Evolutionary conservation across 2,113 vertebrate genomes (phyloP).

Genomic region (Laticauda laticaudata): DNA sequence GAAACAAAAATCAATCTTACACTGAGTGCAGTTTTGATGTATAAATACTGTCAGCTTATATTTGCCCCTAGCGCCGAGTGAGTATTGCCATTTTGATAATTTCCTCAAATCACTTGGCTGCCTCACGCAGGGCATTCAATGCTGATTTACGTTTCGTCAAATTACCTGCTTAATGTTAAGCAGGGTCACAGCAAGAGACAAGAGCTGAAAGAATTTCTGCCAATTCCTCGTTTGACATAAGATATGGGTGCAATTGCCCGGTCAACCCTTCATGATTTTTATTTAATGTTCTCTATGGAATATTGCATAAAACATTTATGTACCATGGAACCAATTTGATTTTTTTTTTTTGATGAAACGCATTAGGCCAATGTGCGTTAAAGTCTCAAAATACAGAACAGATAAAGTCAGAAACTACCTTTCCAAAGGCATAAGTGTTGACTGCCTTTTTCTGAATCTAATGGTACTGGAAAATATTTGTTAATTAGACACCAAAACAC

Average conservation of each 20-base stretch:
- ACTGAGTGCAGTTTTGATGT: conserved; percentile 84
- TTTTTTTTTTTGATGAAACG: conserved; percentile 43
- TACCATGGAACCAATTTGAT: conserved; percentile 58
- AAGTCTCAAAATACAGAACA: conserved; percentile 39
- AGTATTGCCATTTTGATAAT: conserved; percentile 79
- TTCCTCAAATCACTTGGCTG: conserved; percentile 77
- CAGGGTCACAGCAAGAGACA: conserved; percentile 72
- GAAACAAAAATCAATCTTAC: conserved; percentile 82
- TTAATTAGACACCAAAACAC: not conserved
- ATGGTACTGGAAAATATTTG: not conserved
- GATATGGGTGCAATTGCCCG: conserved; percentile 59
- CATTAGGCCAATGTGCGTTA: conserved; percentile 41
- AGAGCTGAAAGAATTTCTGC: conserved; percentile 65
- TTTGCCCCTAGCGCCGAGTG: conserved; percentile 74
- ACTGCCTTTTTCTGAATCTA: not conserved
- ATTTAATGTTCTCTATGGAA: conserved; percentile 65
- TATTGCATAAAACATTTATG: conserved; percentile 65
- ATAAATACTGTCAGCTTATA: conserved; percentile 78
- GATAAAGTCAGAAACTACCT: conserved; percentile 40
- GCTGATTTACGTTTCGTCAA: conserved; percentile 81
- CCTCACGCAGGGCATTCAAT: conserved; percentile 76
- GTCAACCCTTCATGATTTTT: conserved; percentile 67
- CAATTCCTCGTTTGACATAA: conserved; percentile 66
- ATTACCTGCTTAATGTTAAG: conserved; percentile 79
- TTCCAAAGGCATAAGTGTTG: conserved; percentile 16